Evolutionary conservation across 2,888 invertebrate genomes (phyloP).

Genomic region (Drosophila neutralis): DNA sequence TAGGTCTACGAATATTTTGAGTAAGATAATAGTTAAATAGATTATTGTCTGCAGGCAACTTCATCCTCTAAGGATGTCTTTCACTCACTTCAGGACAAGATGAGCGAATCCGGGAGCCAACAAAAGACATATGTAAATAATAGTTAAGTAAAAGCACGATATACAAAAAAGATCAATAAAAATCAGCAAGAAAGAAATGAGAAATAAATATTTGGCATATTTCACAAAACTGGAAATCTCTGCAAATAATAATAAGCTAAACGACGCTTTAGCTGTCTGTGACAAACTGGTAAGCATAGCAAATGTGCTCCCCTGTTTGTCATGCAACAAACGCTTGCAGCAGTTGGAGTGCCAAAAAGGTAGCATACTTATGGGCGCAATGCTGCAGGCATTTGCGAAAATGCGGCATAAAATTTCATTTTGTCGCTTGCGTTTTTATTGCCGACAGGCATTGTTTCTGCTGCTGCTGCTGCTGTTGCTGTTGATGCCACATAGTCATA

Average conservation of each 20-base stretch:
- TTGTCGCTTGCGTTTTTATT: slow-evolving; percentile 72
- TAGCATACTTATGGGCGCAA: slow-evolving; percentile 60
- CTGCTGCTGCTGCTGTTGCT: slow-evolving; percentile 3
- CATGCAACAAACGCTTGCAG: slow-evolving; percentile 2
- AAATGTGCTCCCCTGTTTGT: slow-evolving; percentile 18
- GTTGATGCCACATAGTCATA: not conserved
- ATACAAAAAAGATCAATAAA: not conserved
- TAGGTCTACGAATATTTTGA: not conserved
- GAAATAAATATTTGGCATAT: not conserved
- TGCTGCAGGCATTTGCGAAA: slow-evolving; percentile 71
- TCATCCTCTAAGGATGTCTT: not conserved
- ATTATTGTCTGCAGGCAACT: not conserved
- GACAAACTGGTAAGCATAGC: slow-evolving; percentile 7
- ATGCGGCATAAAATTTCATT: slow-evolving; percentile 81
- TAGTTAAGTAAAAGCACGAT: not conserved
- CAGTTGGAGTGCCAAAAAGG: slow-evolving; percentile 39
- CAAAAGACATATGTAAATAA: not conserved
- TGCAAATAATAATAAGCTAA: not conserved
- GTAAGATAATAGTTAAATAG: not conserved
- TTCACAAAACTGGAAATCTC: not conserved
- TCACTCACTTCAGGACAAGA: not conserved
- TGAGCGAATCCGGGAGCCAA: not conserved
- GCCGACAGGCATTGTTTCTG: slow-evolving; percentile 54
- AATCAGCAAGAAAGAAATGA: not conserved
- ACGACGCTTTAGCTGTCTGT: not conserved